Evolutionary conservation across 2,113 vertebrate genomes (phyloP).

Genomic region (Xiphophorus hellerii): DNA sequence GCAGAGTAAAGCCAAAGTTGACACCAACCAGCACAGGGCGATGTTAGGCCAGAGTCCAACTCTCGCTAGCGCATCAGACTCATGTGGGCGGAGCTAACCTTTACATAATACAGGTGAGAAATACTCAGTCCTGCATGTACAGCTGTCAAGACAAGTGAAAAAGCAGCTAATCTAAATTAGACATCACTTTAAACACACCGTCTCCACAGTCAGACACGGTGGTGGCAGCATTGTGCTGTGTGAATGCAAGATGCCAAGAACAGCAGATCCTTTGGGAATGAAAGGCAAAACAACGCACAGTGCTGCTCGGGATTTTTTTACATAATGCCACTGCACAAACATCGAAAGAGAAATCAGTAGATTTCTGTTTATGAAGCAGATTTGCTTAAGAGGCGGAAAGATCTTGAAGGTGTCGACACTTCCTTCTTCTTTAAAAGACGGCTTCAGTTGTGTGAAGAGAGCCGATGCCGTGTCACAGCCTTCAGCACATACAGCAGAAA

Average conservation of each 20-base stretch:
- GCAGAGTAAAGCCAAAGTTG: background rate
- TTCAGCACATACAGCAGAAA: constrained; percentile 6
- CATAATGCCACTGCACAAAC: too few relatives aligned
- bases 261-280: too few relatives aligned
- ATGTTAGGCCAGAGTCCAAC: too few relatives aligned
- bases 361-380: constrained; percentile 18
- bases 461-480: constrained; percentile 17
- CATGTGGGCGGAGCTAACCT: background rate
- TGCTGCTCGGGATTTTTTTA: background rate
- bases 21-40: background rate
- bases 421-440: constrained; percentile 29
- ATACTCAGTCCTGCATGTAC: constrained; percentile 9
- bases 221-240: background rate
- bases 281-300: background rate
- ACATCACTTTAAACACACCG: background rate
- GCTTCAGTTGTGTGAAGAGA: constrained; percentile 12
- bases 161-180: too few relatives aligned
- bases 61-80: background rate
- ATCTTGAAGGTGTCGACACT: constrained; percentile 43
- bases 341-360: too few relatives aligned
- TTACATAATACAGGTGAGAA: background rate
- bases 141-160: background rate
- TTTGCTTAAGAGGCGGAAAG: constrained; percentile 48
- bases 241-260: background rate
- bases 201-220: background rate